phyloP scores from a whole-genome alignment of 2,797 vertebrate species.

The Lepus townsendii region DNA sequence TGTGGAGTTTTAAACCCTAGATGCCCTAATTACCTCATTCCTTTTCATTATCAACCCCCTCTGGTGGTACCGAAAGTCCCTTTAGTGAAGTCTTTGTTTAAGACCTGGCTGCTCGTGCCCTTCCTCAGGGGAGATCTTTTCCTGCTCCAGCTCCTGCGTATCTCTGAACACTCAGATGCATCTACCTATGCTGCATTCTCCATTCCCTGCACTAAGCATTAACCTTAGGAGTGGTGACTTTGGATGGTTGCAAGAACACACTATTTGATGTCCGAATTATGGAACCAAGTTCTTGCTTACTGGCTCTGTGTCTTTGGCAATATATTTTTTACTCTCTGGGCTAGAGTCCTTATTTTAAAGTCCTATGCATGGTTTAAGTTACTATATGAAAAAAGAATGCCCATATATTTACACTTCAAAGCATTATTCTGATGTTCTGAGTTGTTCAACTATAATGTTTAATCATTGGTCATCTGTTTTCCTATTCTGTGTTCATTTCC shows the following conservation, averaged over 20 bases:
- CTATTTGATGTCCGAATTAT: background rate
- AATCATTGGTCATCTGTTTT: background rate
- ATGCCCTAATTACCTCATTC: background rate
- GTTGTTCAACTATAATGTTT: background rate
- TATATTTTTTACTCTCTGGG: background rate
- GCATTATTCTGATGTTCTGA: background rate
- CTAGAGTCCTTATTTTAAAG: constrained; percentile 48
- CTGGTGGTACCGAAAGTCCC: background rate
- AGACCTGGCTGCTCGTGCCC: background rate
- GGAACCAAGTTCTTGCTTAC: background rate
- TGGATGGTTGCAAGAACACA: background rate
- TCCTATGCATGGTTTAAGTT: background rate
- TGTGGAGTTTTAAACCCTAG: background rate
- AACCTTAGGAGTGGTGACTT: background rate
- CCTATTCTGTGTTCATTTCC: background rate
- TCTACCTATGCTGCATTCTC: background rate
- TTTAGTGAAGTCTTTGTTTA: background rate
- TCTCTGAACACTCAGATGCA: background rate
- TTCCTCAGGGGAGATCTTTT: background rate
- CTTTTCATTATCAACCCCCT: background rate
- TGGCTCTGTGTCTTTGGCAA: background rate
- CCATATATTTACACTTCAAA: background rate
- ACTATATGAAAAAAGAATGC: background rate
- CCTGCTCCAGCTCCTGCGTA: no score
- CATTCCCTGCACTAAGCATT: background rate